Percentiles rank a stretch among this genome's conserved stretches.
phyloP scores from a whole-genome alignment of 1,140 invertebrate species.

The Pseudomyrmex sp. region DNA sequence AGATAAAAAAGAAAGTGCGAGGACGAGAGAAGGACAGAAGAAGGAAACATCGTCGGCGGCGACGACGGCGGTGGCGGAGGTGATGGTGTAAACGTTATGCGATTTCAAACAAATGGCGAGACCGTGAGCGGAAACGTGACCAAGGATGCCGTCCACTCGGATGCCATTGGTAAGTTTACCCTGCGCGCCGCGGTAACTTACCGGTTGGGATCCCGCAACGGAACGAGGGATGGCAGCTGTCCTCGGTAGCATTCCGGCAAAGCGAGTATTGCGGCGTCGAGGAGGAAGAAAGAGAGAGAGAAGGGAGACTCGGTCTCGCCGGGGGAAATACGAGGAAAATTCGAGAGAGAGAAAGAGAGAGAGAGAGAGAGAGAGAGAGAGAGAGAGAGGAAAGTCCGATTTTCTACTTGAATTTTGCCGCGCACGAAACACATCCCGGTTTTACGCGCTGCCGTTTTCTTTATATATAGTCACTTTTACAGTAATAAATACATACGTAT shows the following conservation, averaged over 20 bases:
- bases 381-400: constrained; percentile 56
- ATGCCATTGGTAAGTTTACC: constrained; percentile 70
- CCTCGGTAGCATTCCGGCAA: constrained; percentile 62
- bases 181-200: constrained; percentile 69
- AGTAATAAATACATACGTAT: not conserved
- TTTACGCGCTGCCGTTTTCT: constrained; percentile 30
- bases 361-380: not conserved
- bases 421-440: constrained; percentile 7
- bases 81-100: constrained; percentile 77
- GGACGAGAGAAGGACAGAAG: constrained; percentile 37
- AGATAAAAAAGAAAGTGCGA: constrained; percentile 43
- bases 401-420: constrained; percentile 64
- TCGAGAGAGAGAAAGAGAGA: constrained; percentile 16
- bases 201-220: constrained; percentile 65
- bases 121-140: constrained; percentile 75
- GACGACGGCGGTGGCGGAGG: constrained; percentile 63
- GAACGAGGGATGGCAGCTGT: constrained; percentile 72
- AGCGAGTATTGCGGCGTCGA: constrained; percentile 57
- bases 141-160: constrained; percentile 63
- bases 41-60: constrained; percentile 62
- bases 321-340: constrained; percentile 70
- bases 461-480: constrained; percentile 19
- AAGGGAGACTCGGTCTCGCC: constrained; percentile 44
- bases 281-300: not conserved
- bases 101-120: constrained; percentile 83